phyloP scores from a whole-genome alignment of 2,797 vertebrate genomes.

The Orestias chungarensis region DNA sequence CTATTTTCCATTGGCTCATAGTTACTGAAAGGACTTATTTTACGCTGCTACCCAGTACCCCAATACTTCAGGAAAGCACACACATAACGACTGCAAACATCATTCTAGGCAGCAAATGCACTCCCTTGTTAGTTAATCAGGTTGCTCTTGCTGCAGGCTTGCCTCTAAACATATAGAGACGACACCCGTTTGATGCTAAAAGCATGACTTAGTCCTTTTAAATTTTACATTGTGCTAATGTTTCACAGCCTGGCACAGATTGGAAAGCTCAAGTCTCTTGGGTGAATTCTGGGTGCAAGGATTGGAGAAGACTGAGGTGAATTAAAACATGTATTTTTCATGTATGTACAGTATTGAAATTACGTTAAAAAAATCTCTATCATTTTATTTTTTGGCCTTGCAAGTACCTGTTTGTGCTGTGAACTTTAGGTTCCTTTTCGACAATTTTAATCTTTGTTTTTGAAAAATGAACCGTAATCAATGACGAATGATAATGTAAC shows the following conservation, averaged over 20 bases:
- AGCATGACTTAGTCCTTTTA: constrained; percentile 79
- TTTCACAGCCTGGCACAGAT: constrained; percentile 72
- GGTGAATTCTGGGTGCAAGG: constrained; percentile 36
- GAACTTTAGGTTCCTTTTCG: background rate
- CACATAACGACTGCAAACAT: constrained; percentile 14
- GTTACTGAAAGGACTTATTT: constrained; percentile 24
- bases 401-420: background rate
- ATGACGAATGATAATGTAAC: background rate
- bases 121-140: constrained; percentile 58
- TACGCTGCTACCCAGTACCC: constrained; percentile 1
- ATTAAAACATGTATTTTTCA: too few relatives aligned
- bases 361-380: background rate
- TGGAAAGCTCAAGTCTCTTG: constrained; percentile 63
- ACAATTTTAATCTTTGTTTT: background rate
- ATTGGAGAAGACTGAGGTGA: background rate
- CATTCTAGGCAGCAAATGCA: constrained; percentile 44
- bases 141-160: constrained; percentile 73
- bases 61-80: constrained; percentile 7
- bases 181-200: constrained; percentile 64
- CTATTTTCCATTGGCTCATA: constrained; percentile 14
- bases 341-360: background rate
- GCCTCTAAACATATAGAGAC: constrained; percentile 72
- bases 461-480: background rate
- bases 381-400: background rate
- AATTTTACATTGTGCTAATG: constrained; percentile 79